Percentiles rank a stretch among this genome's conserved stretches.
These are phyloP conservation scores for Cryptotis parvus DNA, from an alignment of 2,113 vertebrate genomes.

Conservation along the genomic window DNA sequence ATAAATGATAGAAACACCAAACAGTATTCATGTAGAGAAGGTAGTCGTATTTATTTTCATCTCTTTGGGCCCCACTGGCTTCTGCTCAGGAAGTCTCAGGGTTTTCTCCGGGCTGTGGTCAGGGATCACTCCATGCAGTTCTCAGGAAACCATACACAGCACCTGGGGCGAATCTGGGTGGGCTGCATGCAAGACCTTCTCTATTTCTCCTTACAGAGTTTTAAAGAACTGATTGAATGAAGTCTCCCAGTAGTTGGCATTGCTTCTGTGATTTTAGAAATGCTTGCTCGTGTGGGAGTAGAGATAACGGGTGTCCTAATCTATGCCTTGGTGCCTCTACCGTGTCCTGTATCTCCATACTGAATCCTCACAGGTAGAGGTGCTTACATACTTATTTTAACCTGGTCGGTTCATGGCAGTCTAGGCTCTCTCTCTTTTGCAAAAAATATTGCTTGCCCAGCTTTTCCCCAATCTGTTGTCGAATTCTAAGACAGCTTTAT, in stretches of 20 bases:
- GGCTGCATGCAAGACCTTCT: no score
- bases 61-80: no score
- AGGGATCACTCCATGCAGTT: no score
- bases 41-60: no score
- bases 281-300: background rate
- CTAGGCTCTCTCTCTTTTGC: background rate
- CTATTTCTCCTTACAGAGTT: background rate
- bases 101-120: no score
- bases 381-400: background rate
- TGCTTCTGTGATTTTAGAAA: background rate
- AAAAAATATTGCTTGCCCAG: background rate
- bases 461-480: background rate
- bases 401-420: background rate
- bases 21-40: background rate
- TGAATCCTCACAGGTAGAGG: background rate
- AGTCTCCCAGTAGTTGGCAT: background rate
- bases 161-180: no score
- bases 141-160: no score
- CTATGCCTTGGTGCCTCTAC: background rate
- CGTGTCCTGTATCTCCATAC: no score
- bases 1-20: background rate
- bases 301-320: background rate
- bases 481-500: background rate
- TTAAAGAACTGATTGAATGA: background rate
- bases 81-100: no score